These are phyloP conservation scores for Pluvianellus socialis DNA, from an alignment of 2,113 vertebrate species.

Conservation along the genomic window DNA sequence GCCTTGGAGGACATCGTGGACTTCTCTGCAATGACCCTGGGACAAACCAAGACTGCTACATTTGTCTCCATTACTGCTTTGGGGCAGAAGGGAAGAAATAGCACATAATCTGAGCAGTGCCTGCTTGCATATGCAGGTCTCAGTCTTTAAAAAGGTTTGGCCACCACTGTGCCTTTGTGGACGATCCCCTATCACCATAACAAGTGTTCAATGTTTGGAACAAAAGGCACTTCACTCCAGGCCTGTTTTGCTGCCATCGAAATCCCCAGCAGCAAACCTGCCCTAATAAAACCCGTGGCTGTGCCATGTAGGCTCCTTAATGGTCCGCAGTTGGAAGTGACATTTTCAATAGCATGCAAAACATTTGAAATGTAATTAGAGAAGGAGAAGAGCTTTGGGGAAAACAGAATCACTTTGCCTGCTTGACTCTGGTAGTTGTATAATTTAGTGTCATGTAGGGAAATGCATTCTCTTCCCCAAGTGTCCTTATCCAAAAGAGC, in stretches of 20 bases:
- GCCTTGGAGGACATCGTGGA: rapidly evolving
- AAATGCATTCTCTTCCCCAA: neutral
- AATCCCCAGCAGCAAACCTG: neutral
- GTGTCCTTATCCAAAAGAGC: neutral
- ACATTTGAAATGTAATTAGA: conserved; percentile 60
- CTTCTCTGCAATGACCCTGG: neutral
- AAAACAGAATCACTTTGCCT: conserved; percentile 37
- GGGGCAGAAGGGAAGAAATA: neutral
- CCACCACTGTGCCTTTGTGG: neutral
- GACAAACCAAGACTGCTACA: neutral
- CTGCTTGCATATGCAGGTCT: neutral
- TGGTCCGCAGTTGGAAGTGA: conserved; percentile 46
- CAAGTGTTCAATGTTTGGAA: neutral
- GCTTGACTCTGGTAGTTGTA: conserved; percentile 4
- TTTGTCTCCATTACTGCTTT: neutral
- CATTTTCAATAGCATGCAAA: conserved; percentile 48
- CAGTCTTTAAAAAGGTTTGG: neutral
- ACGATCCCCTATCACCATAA: neutral
- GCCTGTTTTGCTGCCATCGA: neutral
- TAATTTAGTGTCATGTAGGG: conserved; percentile 5
- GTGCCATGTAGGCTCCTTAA: neutral
- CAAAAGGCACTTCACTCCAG: neutral
- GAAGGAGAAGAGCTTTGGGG: conserved; percentile 40
- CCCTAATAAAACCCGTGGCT: neutral
- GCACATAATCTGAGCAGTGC: neutral